Evolutionary conservation across 2,888 invertebrate species (phyloP).

Genomic region (Mimachlamys varia): DNA sequence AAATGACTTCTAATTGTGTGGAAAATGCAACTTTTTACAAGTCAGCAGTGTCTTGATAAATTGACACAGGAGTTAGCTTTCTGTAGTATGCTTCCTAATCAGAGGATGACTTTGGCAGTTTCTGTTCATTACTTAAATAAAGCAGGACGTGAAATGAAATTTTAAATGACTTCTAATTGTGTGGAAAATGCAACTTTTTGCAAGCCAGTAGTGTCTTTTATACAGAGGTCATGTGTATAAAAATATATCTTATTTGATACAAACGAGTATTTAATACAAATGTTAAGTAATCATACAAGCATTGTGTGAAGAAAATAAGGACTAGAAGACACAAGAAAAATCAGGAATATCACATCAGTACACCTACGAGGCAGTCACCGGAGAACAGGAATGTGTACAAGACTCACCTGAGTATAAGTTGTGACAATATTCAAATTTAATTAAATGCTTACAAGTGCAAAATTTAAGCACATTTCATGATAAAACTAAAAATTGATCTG

Average conservation of each 20-base stretch:
- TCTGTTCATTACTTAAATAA: neutral
- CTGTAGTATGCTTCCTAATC: too few species aligned
- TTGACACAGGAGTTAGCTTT: too few species aligned
- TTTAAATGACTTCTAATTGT: neutral
- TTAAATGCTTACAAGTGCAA: neutral
- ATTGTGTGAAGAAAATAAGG: neutral
- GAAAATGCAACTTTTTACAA: neutral
- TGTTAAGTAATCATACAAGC: neutral
- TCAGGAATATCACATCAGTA: neutral
- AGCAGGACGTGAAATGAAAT: neutral
- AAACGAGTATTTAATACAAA: conserved; percentile 2
- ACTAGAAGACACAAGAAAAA: neutral
- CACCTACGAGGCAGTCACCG: neutral
- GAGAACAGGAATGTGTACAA: neutral
- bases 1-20: neutral
- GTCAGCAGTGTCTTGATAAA: neutral
- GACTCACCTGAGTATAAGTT: neutral
- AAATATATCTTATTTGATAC: neutral
- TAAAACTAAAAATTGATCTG: neutral
- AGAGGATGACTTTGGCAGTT: too few species aligned
- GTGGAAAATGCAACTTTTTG: neutral
- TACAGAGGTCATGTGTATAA: neutral
- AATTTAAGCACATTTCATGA: neutral
- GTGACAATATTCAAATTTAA: neutral
- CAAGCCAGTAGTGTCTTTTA: neutral